A percentile compares a stretch with the other conserved stretches of the same genome.
Evolutionary conservation across 1,140 invertebrate genomes (phyloP).

Genomic region (Ips typographus): DNA sequence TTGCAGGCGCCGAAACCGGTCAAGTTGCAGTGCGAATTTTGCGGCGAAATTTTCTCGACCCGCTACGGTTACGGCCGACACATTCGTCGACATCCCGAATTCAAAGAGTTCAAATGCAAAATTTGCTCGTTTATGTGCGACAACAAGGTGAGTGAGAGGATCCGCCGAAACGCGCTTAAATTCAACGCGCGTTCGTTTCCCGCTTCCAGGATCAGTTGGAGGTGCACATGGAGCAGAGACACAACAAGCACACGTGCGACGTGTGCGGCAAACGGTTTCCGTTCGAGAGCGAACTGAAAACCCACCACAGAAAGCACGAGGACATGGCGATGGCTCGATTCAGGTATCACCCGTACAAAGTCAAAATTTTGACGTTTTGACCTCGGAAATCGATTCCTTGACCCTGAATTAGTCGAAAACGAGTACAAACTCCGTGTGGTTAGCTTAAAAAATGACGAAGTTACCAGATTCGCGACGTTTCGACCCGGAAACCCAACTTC

Average conservation of each 20-base stretch:
- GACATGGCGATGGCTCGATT: conserved; percentile 27
- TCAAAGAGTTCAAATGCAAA: conserved; percentile 30
- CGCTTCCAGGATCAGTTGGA: conserved; percentile 23
- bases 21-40: conserved; percentile 31
- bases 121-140: conserved; percentile 31
- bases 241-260: conserved; percentile 31
- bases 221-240: conserved; percentile 24
- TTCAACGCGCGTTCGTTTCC: not conserved
- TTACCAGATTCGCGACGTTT: no score
- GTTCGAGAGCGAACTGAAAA: conserved; percentile 30
- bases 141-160: conserved; percentile 13
- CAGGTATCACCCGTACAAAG: conserved; percentile 10
- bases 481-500: no score
- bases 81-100: conserved; percentile 29
- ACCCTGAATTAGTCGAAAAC: no score
- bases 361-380: no score
- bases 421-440: no score
- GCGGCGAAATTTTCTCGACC: conserved; percentile 29
- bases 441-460: no score
- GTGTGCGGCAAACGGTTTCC: conserved; percentile 29
- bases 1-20: conserved; percentile 29
- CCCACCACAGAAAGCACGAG: conserved; percentile 29
- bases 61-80: conserved; percentile 29
- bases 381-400: no score
- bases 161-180: not conserved